phyloP scores from a whole-genome alignment of 2,113 vertebrate species.

The Centropus unirufus region DNA sequence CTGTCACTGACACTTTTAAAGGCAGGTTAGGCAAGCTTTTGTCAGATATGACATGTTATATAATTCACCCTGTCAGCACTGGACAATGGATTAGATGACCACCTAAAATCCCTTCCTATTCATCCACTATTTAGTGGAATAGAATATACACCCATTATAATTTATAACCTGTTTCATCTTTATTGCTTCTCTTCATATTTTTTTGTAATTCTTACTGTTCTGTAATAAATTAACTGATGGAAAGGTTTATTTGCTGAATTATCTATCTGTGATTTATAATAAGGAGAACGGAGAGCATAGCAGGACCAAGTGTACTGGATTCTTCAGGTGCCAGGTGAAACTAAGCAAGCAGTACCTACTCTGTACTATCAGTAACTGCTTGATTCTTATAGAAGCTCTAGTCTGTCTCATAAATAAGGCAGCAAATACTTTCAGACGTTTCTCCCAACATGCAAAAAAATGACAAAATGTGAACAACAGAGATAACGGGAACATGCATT shows the following conservation, averaged over 20 bases:
- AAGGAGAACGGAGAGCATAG: not conserved
- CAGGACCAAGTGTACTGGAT: not conserved
- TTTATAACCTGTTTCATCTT: slow-evolving; percentile 31
- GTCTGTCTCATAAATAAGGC: not conserved
- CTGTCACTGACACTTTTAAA: not conserved
- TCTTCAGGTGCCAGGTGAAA: not conserved
- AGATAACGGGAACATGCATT: not conserved
- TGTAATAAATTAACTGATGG: not conserved
- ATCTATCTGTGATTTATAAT: not conserved
- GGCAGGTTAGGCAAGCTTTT: slow-evolving; percentile 5
- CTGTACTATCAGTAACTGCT: not conserved
- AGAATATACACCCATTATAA: not conserved
- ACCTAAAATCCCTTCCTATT: slow-evolving; percentile 14
- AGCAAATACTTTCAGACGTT: not conserved
- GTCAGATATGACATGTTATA: not conserved
- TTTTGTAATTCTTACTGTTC: slow-evolving; percentile 13
- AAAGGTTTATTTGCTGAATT: not conserved
- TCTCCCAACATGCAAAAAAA: not conserved
- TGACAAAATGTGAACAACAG: not conserved
- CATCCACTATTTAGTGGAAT: slow-evolving; percentile 18
- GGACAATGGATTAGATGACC: not conserved
- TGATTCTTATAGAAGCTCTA: not conserved
- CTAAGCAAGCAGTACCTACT: not conserved
- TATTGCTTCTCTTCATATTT: not conserved
- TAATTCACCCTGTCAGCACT: not conserved